Percentiles rank a stretch among this genome's conserved stretches.
Evolutionary conservation across 2,888 invertebrate genomes (phyloP).

Genomic region (Limulus polyphemus): DNA sequence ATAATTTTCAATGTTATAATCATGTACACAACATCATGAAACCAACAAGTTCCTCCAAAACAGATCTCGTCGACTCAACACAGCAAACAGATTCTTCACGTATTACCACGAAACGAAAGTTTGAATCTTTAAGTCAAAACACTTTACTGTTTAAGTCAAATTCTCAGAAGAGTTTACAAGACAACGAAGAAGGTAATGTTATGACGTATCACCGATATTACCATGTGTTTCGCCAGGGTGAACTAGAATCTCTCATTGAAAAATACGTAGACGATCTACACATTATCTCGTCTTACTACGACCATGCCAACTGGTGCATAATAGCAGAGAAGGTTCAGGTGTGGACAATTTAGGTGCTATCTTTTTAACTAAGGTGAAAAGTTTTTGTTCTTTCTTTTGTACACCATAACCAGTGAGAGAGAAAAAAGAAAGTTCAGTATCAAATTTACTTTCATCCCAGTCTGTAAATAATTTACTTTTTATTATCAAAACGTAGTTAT

Average conservation of each 20-base stretch:
- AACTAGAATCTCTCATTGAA: constrained; percentile 81
- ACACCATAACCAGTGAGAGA: no score
- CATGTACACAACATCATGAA: no score
- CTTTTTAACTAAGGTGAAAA: no score
- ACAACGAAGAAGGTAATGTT: constrained; percentile 38
- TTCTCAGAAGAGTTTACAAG: constrained; percentile 37
- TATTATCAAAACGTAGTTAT: no score
- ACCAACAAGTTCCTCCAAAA: no score
- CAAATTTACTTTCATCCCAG: no score
- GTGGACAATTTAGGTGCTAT: constrained; percentile 63
- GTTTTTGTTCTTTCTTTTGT: no score
- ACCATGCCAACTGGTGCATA: constrained; percentile 93
- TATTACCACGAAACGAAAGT: no score
- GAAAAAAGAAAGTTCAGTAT: no score
- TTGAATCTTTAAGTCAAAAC: constrained; percentile 2
- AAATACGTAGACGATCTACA: constrained; percentile 83
- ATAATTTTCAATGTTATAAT: background rate
- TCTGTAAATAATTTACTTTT: no score
- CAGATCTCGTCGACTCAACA: no score
- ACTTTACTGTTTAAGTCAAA: constrained; percentile 61
- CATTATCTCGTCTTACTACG: constrained; percentile 87
- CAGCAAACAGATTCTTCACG: background rate
- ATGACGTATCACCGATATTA: constrained; percentile 89
- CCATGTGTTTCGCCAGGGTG: constrained; percentile 93
- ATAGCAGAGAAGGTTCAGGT: constrained; percentile 91